Evolutionary conservation across 1,140 invertebrate species (phyloP).

Genomic region (Arctopsyche grandis): DNA sequence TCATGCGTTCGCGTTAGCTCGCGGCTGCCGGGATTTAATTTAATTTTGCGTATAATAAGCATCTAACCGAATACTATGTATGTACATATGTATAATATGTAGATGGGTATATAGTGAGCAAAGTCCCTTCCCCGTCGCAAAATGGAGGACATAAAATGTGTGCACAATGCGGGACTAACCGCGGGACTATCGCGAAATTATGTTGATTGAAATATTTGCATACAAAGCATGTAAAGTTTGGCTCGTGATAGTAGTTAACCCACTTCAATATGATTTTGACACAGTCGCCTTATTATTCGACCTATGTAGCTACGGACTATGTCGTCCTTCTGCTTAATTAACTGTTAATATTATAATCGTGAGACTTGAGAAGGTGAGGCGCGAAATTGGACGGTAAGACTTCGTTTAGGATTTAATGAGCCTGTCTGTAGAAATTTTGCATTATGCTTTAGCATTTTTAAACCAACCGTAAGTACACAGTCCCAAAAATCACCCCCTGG

Average conservation of each 20-base stretch:
- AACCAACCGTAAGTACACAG: too few relatives aligned
- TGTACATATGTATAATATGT: too few relatives aligned
- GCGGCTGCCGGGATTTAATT: conserved; percentile 32
- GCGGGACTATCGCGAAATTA: conserved; percentile 39
- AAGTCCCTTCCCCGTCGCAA: not conserved
- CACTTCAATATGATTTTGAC: conserved; percentile 25
- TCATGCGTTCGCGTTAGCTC: conserved; percentile 11
- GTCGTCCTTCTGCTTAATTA: not conserved
- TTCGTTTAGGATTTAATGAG: too few relatives aligned
- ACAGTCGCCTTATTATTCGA: not conserved
- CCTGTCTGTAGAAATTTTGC: too few relatives aligned
- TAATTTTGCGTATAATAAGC: conserved; percentile 40
- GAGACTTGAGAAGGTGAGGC: too few relatives aligned
- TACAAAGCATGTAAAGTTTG: conserved; percentile 39
- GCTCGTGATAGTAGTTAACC: conserved; percentile 32
- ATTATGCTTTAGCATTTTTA: too few relatives aligned
- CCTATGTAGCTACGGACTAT: not conserved
- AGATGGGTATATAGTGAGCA: not conserved
- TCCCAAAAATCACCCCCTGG: too few relatives aligned
- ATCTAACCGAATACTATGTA: conserved; percentile 1
- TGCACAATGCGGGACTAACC: conserved; percentile 40
- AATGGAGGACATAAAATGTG: conserved; percentile 38
- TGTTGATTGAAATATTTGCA: conserved; percentile 47
- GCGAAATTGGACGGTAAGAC: too few relatives aligned
- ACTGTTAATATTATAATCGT: not conserved